Base-by-base conservation (phyloP, 2,113 vertebrate genomes). In the Peucedramus taeniatus region DNA sequence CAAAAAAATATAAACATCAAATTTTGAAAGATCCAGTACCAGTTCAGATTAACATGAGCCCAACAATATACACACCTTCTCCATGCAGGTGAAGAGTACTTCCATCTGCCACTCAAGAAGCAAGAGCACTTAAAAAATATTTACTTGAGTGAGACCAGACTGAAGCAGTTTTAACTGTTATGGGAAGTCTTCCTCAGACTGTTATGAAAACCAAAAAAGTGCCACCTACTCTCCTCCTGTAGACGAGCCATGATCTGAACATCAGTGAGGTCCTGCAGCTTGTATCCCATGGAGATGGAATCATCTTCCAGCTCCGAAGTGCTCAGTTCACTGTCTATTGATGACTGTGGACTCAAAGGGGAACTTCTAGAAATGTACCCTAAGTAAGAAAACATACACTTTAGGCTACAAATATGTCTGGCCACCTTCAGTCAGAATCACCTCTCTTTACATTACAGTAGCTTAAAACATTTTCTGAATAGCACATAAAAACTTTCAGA, bases 241-340 rank as follows among this genome's bases (percentile, higher is more conserved):
- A 99, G 98, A 89, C 99, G 98, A 83, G 99, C 99, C 99, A 99
- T 99, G 96, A 99, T 99, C 98, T 99, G 99, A 95, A 99, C 99
- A 56, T 99, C 99, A 4, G 99, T 99, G 97, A 99, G 99, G 97
- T 99, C 99, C 96, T 99, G 99, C 87, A 99, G 97, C 96, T 99
- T 99, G 96, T 99, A 99, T 74, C 99, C 98, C 99, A 99, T 99
- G 49, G 99, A 98, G 94, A 99, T 98, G 35, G 99, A 98, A 91
- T 99, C 99, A 28, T 99, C 99, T 89, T 99, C 99, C 87, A 99
- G 64, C 78, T 99, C 99, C 0, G 99, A 99, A 74, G 98, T 98
- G 57, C 99, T 99, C 93, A 98, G 97, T 93, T 99, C 99, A 92
- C 99, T 99, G 97, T 99, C 99, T 89, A 99, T 76, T 75, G 99